Base-by-base conservation (phyloP, 2,113 vertebrate species). In the Sinocyclocheilus anophthalmus region DNA sequence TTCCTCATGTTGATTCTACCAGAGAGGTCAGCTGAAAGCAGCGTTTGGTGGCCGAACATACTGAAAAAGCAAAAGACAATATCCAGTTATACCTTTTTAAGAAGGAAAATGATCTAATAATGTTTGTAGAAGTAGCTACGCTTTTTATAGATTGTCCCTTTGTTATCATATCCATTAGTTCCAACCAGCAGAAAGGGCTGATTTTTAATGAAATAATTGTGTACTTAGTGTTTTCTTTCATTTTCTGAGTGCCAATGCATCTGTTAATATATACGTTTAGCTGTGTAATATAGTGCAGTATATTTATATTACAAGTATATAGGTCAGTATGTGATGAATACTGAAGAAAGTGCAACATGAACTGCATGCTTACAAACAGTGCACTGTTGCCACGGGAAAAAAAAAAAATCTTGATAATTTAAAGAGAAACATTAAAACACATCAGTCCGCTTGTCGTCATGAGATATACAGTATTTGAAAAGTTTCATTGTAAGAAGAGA, bases 281-380 rank as follows among this genome's bases (percentile, higher is more conserved):
- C 78, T 65, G 37, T 65, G 78, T 81, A 18, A 81, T 63, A 42
- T 63, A 63, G 37, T 82, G 61, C 8, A 24, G 80, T 65, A 45
- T 63, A 26, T 81, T 65, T 81, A 81, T 50, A 53, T 81, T 65
- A 24, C 12, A 26, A 65, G 33, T 61, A 22, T 22, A 78, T 78
- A 22, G 77, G 77, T 80, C 57, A 16, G 6, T 80, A 42, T 63
- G 33, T 81, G 79, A 26, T 48, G 33, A 39, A 37, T 61, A 37
- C 11, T 13, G 50, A 79, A 42, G 59, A 67, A 82, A 33, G 24
- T 1, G 24, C 80, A 70, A 82, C 26, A 82, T 48, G 9, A 69
- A 67, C 16, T 26, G 79, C 61, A 30, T 67, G 59, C 79, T 67
- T 65, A 30, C 79, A 67, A 81, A 81, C 57, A 81, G 39, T 45